Evolutionary conservation across 2,888 invertebrate species (phyloP).

Genomic region (Parnassius mnemosyne): DNA sequence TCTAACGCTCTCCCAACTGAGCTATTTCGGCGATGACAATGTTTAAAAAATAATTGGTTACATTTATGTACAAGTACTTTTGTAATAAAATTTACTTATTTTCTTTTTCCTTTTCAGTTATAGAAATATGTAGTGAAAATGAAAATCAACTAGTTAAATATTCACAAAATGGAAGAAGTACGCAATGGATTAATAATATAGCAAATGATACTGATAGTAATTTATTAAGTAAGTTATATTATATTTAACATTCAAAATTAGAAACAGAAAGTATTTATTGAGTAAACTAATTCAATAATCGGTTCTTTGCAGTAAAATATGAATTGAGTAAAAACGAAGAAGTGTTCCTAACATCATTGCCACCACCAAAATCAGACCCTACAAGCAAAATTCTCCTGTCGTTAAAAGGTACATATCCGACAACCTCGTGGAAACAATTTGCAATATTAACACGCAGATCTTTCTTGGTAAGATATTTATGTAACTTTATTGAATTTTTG

Average conservation of each 20-base stretch:
- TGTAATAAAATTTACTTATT: neutral
- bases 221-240: constrained; percentile 51
- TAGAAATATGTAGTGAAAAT: constrained; percentile 63
- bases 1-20: constrained; percentile 25
- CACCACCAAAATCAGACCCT: constrained; percentile 63
- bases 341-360: constrained; percentile 59
- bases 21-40: constrained; percentile 16
- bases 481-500: neutral
- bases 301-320: constrained; percentile 48
- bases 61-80: neutral
- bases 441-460: constrained; percentile 62
- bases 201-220: constrained; percentile 57
- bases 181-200: constrained; percentile 53
- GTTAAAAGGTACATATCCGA: constrained; percentile 67
- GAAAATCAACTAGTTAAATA: constrained; percentile 50
- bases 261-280: neutral
- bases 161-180: constrained; percentile 60
- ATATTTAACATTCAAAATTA: neutral
- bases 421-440: constrained; percentile 68
- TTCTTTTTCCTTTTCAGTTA: constrained; percentile 55
- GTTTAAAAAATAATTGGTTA: neutral
- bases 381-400: constrained; percentile 66
- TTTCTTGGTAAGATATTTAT: constrained; percentile 52
- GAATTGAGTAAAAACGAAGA: constrained; percentile 52
- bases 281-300: neutral